phyloP scores from a whole-genome alignment of 2,888 invertebrate genomes.

The Leptinotarsa haldemani region DNA sequence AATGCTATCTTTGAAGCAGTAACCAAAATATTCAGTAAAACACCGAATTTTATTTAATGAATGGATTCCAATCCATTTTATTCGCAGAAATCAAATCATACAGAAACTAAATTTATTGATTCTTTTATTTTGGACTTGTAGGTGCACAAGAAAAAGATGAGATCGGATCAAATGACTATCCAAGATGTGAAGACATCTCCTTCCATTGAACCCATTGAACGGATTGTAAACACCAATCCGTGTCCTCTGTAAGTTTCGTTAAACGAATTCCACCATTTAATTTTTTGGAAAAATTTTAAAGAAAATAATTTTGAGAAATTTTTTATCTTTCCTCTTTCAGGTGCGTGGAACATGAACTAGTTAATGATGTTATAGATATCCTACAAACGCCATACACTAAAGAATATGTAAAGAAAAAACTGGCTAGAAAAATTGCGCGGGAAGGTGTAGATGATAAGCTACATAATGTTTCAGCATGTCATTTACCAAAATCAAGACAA shows the following conservation, averaged over 20 bases:
- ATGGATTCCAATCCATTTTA: no score
- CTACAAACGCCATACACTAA: slow-evolving; percentile 63
- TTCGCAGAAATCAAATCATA: no score
- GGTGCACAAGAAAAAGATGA: slow-evolving; percentile 54
- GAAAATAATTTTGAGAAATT: not conserved
- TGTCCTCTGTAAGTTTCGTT: slow-evolving; percentile 66
- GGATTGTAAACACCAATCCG: slow-evolving; percentile 66
- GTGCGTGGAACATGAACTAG: slow-evolving; percentile 68
- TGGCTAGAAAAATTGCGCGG: slow-evolving; percentile 57
- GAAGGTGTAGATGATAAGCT: slow-evolving; percentile 63
- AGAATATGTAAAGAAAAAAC: slow-evolving; percentile 60
- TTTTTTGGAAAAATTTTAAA: no score
- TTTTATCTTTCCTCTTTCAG: slow-evolving; percentile 52
- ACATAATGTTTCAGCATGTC: slow-evolving; percentile 69
- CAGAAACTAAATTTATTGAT: no score
- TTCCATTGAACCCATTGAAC: slow-evolving; percentile 58
- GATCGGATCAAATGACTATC: slow-evolving; percentile 60
- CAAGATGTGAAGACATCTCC: slow-evolving; percentile 60
- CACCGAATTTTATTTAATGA: no score
- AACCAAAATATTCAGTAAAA: no score
- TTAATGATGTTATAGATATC: slow-evolving; percentile 66
- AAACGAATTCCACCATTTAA: not conserved
- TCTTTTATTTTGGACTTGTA: slow-evolving; percentile 30
- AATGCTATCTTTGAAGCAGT: no score
- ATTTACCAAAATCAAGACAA: slow-evolving; percentile 68